Conservation (phyloP, 2,888 invertebrate species). For the Ochropleura plecta region DNA sequence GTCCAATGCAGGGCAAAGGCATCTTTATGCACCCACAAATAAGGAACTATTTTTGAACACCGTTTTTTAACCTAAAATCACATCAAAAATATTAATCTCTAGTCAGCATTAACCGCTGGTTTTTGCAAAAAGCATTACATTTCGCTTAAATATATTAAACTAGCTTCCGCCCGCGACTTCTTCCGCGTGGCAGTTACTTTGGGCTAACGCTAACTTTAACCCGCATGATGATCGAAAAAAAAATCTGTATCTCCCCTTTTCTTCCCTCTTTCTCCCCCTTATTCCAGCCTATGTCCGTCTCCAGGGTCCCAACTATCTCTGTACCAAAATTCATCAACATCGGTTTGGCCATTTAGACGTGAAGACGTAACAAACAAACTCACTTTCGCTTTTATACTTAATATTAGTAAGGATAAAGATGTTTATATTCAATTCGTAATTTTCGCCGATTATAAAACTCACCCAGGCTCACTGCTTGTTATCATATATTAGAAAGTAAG, state of each 20-base stretch:
- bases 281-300: no score
- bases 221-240: no score
- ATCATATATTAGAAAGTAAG: constrained; percentile 5
- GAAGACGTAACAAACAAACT: no score
- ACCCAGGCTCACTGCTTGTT: neutral
- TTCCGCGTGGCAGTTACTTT: no score
- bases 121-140: neutral
- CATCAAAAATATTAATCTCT: neutral
- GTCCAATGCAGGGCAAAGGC: neutral
- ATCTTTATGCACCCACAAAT: neutral
- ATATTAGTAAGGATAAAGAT: neutral
- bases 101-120: neutral
- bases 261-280: no score
- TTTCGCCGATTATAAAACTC: neutral
- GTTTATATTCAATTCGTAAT: neutral
- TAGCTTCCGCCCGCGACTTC: no score
- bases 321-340: no score
- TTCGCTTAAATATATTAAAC: neutral
- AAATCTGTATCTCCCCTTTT: no score
- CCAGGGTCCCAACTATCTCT: no score
- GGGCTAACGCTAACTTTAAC: no score
- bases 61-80: neutral
- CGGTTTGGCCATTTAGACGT: no score
- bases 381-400: no score
- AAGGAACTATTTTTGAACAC: neutral